Evolutionary conservation across 2,797 vertebrate species (phyloP).

Genomic region (Sternotherus odoratus): DNA sequence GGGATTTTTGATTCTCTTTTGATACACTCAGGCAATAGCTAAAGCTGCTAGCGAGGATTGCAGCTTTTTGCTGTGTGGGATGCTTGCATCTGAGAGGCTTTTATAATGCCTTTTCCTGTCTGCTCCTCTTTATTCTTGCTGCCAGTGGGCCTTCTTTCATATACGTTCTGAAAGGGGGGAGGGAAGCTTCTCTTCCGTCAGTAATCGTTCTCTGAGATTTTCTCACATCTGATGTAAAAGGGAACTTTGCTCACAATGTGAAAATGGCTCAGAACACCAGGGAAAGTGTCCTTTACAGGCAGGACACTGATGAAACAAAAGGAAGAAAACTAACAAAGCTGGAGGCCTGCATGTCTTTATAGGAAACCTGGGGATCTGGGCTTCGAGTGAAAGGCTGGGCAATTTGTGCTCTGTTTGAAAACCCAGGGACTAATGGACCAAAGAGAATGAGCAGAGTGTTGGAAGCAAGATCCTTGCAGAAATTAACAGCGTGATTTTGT

Average conservation of each 20-base stretch:
- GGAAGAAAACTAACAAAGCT: neutral
- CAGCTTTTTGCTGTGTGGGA: neutral
- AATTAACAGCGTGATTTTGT: neutral
- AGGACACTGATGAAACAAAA: neutral
- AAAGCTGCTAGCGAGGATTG: neutral
- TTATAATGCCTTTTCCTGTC: neutral
- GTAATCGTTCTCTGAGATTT: neutral
- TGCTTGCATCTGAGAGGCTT: neutral
- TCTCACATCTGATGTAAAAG: neutral
- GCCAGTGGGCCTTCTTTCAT: neutral
- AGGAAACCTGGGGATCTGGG: neutral
- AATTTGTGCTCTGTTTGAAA: neutral
- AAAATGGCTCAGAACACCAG: neutral
- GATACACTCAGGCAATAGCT: neutral
- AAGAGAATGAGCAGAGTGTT: neutral
- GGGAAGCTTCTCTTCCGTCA: neutral
- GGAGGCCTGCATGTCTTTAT: neutral
- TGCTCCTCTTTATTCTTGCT: neutral
- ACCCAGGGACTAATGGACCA: neutral
- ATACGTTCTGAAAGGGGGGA: neutral
- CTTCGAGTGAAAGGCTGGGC: neutral
- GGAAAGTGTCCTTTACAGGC: neutral
- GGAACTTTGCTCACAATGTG: neutral
- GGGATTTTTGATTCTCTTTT: conserved; percentile 4
- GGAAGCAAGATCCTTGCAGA: neutral